Evolutionary conservation across 2,888 invertebrate genomes (phyloP), one percentile per base, ranked within the genome.

Genomic region (Drepana falcataria): DNA sequence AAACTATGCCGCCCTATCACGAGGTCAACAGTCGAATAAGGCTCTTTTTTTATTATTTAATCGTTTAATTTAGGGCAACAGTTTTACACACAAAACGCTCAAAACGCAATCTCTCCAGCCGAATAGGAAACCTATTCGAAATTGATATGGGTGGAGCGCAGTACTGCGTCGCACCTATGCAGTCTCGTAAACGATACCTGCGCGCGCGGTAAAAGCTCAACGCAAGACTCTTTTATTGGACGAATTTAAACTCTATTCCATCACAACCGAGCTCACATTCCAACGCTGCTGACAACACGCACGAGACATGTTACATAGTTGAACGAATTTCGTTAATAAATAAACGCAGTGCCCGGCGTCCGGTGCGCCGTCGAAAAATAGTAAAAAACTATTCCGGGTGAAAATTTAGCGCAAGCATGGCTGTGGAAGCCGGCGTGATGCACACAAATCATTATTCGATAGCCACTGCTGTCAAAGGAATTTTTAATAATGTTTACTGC

Each of bases 301-400:
- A 66, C 73, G 73, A 74, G 75, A 80, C 79, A 81, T 78, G 81
- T 81, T 78, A 81, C 83, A 83, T 80, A 75, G 83, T 79, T 78
- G 80, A 81, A 78, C 85, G 88, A 89, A 86, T 87, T 88, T 87
- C 87, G 88, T 89, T 90, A 90, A 91, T 91, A 91, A 90, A 90
- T 90, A 89, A 91, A 89, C 87, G 88, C 82, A 81, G 80, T 79
- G 81, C 79, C 83, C 77, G 73, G 72, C 81, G 83, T 79, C 75
- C 82, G 81, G 77, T 77, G 71, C 75, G 73, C 73, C 72, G 77
- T 78, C 71, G 73, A 76, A 85, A 87, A 87, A 86, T 79, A 81
- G 81, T 76, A 81, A 87, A 86, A 86, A 84, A 76, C 66, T 64
- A 61, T 60, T 67, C 53, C 68, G 65, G 75, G 76, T 73, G 81